phyloP scores from a whole-genome alignment of 2,113 vertebrate species.

The Calyptomena viridis region DNA sequence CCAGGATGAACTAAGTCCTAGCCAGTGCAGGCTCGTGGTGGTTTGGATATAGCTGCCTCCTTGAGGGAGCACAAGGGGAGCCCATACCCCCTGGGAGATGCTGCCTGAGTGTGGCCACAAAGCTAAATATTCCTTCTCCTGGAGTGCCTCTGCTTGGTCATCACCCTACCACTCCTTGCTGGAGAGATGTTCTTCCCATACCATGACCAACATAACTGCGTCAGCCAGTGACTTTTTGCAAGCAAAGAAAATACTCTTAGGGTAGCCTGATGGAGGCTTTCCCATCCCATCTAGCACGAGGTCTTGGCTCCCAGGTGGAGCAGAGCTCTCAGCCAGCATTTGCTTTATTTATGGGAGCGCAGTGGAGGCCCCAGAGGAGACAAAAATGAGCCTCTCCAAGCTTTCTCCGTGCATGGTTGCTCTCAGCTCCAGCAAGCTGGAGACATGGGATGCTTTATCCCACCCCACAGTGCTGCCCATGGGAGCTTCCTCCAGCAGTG shows the following conservation, averaged over 20 bases:
- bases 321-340: background rate
- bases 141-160: background rate
- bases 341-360: background rate
- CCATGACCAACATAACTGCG: rapidly evolving
- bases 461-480: background rate
- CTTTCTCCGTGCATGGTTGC: background rate
- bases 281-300: background rate
- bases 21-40: background rate
- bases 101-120: rapidly evolving
- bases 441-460: background rate
- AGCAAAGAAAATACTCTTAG: background rate
- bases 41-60: background rate
- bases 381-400: background rate
- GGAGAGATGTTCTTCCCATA: background rate
- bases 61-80: background rate
- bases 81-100: background rate
- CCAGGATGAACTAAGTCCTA: background rate
- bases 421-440: rapidly evolving
- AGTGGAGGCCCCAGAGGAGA: background rate
- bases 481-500: background rate
- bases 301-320: background rate
- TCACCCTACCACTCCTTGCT: background rate
- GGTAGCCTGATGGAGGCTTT: background rate
- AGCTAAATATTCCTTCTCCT: background rate
- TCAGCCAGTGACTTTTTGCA: background rate